These are phyloP conservation scores for Meloidogyne chitwoodi DNA, from an alignment of 1,140 invertebrate genomes.

Conservation along the genomic window DNA sequence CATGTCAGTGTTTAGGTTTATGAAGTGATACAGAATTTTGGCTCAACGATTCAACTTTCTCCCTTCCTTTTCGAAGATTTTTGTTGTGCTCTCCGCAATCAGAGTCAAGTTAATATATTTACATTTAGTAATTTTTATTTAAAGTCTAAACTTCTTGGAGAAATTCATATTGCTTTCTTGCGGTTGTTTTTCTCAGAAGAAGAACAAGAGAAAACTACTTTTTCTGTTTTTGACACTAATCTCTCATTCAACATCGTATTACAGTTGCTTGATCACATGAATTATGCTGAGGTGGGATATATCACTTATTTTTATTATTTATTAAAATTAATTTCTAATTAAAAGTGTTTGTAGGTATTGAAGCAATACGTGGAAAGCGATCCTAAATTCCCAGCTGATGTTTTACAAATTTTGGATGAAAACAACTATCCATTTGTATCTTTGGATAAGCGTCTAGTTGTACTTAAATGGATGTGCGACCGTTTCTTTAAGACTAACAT, in stretches of 20 bases:
- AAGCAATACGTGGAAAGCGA: slow-evolving; percentile 46
- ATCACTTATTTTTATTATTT: too few relatives aligned
- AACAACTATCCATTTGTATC: slow-evolving; percentile 46
- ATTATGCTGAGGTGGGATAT: slow-evolving; percentile 43
- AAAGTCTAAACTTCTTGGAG: slow-evolving; percentile 33
- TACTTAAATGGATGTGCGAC: slow-evolving; percentile 42
- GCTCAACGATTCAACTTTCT: slow-evolving; percentile 35
- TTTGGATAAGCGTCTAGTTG: slow-evolving; percentile 31
- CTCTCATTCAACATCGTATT: slow-evolving; percentile 38
- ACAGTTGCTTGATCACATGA: slow-evolving; percentile 46
- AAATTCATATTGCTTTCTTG: slow-evolving; percentile 46
- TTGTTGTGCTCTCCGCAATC: slow-evolving; percentile 35
- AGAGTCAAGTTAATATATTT: slow-evolving; percentile 1
- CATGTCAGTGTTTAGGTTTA: slow-evolving; percentile 34
- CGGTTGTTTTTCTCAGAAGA: slow-evolving; percentile 44
- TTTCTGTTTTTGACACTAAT: slow-evolving; percentile 40
- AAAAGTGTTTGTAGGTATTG: slow-evolving; percentile 39
- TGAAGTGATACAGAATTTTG: slow-evolving; percentile 33
- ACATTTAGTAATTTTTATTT: background rate
- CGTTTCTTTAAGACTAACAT: slow-evolving; percentile 35
- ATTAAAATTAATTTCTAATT: too few relatives aligned
- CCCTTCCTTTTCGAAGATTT: slow-evolving; percentile 49
- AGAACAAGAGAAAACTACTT: slow-evolving; percentile 45
- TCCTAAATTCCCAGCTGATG: slow-evolving; percentile 21
- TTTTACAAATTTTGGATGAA: slow-evolving; percentile 22